Evolutionary conservation across 2,797 vertebrate genomes (phyloP), one percentile per base, ranked within the genome.

Genomic region (Sylvilagus floridanus): DNA sequence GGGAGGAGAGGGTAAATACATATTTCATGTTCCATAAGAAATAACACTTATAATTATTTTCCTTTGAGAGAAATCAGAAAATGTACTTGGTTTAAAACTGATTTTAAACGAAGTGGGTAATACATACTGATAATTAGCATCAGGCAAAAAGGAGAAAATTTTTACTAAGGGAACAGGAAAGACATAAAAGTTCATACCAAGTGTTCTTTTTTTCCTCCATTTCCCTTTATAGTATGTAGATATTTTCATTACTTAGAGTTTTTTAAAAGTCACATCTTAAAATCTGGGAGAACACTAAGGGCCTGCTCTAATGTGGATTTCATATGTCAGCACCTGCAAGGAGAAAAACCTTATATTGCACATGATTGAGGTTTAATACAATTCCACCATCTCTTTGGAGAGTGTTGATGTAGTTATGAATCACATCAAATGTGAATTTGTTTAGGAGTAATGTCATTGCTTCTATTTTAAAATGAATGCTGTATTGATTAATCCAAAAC

Each of bases 361-460:
- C 8, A 30, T 1, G 63, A 81, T 8, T 84, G 22, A n/a, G 71
- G 84, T 47, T 95, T 88, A 77, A 90, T 93, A 63, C 28, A 37
- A 32, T 37, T 84, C 96, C n/a, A 21, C 52, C 19, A 87, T 73
- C 79, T 90, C 57, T 78, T 91, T 82, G 91, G 73, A 52, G 77
- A 93, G 21, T 7, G 91, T 92, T 92, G 42, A 87, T 89, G 14
- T 65, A 30, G 28, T 94, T 95, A 68, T 24, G 50, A 77, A 96
- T 84, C 1, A 54, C 24, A 86, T 90, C 65, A 88, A 93, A 90
- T 65, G 54, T 73, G 30, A 12, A 82, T 93, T 96, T 96, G 26
- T 88, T 93, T 89, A 94, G n/a, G 37, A 28, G 14, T 73, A n/a
- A 17, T 52, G 75, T 17, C 42, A 32, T 66, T 93, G 89, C 83